A percentile compares a stretch with the other conserved stretches of the same genome.
These are phyloP conservation scores for Hippocampus zosterae DNA, from an alignment of 2,113 vertebrate species.

Conservation along the genomic window DNA sequence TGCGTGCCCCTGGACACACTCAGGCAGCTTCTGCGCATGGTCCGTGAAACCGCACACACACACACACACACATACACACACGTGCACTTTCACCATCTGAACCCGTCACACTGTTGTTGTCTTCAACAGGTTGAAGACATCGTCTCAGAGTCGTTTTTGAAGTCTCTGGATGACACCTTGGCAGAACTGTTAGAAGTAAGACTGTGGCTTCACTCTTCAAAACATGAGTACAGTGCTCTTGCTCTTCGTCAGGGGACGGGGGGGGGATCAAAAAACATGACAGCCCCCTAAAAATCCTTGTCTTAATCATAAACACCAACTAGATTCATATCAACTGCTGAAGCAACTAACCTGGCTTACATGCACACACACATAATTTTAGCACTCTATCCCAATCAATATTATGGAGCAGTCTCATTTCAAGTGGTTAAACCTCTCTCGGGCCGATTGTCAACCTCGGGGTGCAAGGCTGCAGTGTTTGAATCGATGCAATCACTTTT, in stretches of 20 bases:
- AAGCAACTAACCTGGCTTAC: no score
- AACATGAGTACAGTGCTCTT: not conserved
- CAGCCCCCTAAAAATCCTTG: no score
- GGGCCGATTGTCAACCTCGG: no score
- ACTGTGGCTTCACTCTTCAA: not conserved
- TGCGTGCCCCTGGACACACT: slow-evolving; percentile 85
- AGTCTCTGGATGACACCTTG: slow-evolving; percentile 78
- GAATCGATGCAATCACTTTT: not conserved
- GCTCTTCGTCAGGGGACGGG: no score
- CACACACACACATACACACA: no score
- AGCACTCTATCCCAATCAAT: no score
- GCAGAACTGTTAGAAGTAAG: slow-evolving; percentile 79
- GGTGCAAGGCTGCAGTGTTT: no score
- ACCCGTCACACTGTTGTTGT: not conserved
- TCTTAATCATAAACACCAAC: no score
- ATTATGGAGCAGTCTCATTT: no score
- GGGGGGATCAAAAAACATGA: no score
- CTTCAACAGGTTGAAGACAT: slow-evolving; percentile 83
- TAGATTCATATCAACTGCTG: no score
- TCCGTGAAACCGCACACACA: slow-evolving; percentile 37
- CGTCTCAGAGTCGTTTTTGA: slow-evolving; percentile 85
- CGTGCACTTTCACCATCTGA: not conserved
- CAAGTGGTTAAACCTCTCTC: no score
- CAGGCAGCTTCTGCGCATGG: slow-evolving; percentile 86
- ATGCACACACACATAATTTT: not conserved